phyloP scores from a whole-genome alignment of 92 coral and sea anemone genomes.

The Phenganax stokvisi region DNA sequence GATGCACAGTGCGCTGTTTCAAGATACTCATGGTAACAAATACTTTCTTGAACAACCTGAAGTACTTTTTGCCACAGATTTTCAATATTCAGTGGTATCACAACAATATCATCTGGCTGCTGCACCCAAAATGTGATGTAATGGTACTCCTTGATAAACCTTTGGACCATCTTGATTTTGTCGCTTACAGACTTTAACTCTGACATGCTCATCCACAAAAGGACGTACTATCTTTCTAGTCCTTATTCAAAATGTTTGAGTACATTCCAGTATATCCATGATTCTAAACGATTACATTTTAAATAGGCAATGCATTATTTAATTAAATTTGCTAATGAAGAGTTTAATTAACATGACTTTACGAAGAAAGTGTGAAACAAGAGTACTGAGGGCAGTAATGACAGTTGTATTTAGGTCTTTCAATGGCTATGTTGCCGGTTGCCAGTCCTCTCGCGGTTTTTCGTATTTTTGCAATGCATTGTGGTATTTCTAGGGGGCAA shows the following conservation, averaged over 20 bases:
- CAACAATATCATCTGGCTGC: slow-evolving; percentile 32
- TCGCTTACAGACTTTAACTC: slow-evolving; percentile 6
- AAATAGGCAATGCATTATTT: no score
- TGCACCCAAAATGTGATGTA: slow-evolving; percentile 24
- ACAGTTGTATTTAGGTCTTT: no score
- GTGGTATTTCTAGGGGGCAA: slow-evolving; percentile 40
- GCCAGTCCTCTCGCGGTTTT: neutral
- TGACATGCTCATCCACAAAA: neutral
- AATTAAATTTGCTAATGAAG: no score
- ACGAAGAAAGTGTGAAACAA: no score
- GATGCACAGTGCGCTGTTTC: slow-evolving; percentile 5
- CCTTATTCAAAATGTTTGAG: slow-evolving; percentile 6
- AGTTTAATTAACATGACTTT: no score
- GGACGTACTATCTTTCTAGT: slow-evolving; percentile 8
- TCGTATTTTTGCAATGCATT: slow-evolving; percentile 27
- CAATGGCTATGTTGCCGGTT: neutral
- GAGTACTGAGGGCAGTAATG: no score
- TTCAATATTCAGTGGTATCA: slow-evolving; percentile 4
- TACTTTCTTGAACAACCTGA: slow-evolving; percentile 23
- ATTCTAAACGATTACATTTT: neutral
- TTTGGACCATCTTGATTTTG: slow-evolving; percentile 10
- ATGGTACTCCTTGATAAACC: slow-evolving; percentile 14
- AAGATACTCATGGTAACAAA: slow-evolving; percentile 18
- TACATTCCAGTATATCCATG: slow-evolving; percentile 17
- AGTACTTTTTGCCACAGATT: slow-evolving; percentile 21